Evolutionary conservation across 2,113 vertebrate species (phyloP).

Genomic region (Numida meleagris): DNA sequence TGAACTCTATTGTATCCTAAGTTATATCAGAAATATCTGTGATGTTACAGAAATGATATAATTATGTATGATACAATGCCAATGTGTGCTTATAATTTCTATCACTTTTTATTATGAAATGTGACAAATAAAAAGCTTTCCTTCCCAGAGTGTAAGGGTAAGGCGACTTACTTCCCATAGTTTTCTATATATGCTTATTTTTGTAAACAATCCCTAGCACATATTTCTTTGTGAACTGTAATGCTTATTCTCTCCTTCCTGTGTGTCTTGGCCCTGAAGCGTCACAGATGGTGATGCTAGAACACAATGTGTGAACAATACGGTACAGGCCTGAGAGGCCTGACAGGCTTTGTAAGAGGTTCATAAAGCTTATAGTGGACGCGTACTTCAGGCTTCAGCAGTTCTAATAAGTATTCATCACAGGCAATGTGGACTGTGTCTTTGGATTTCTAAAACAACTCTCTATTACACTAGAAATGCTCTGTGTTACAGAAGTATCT

Average conservation of each 20-base stretch:
- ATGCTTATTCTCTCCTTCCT: background rate
- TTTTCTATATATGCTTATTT: background rate
- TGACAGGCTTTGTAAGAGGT: background rate
- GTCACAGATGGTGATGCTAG: background rate
- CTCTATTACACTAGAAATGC: background rate
- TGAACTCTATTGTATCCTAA: background rate
- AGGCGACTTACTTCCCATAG: background rate
- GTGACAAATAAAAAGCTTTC: background rate
- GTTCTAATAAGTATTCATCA: background rate
- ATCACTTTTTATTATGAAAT: background rate
- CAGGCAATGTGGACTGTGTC: background rate
- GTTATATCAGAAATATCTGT: background rate
- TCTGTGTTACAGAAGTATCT: slow-evolving; percentile 30
- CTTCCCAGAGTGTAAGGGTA: background rate
- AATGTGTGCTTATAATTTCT: background rate
- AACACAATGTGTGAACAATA: background rate
- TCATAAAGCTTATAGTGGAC: background rate
- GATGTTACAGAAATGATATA: background rate
- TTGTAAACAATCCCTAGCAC: background rate
- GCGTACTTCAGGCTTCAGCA: background rate
- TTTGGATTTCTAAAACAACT: slow-evolving; percentile 5
- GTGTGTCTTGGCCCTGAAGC: background rate
- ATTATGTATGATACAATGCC: background rate
- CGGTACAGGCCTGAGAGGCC: background rate
- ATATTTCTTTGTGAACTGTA: background rate